phyloP scores from a whole-genome alignment of 2,888 invertebrate genomes.

The Agrochola macilenta region DNA sequence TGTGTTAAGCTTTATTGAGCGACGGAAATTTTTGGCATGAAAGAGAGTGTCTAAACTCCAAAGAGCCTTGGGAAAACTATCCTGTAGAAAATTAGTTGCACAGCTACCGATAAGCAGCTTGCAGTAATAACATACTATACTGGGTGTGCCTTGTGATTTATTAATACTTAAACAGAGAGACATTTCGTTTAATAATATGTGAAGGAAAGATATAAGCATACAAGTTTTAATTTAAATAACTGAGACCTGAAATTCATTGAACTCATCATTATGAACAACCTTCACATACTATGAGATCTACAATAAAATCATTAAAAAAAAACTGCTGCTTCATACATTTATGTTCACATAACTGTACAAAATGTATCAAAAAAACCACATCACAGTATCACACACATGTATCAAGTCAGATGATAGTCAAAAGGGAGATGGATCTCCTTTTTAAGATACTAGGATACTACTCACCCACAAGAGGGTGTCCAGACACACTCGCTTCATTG shows the following conservation, averaged over 20 bases:
- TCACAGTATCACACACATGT: neutral
- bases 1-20: neutral
- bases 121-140: neutral
- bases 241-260: no score
- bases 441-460: constrained; percentile 6
- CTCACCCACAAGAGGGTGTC: constrained; percentile 96
- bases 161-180: neutral
- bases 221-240: neutral
- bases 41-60: neutral
- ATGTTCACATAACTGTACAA: neutral
- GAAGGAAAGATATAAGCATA: neutral
- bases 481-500: constrained; percentile 98
- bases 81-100: neutral
- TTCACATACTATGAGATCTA: neutral
- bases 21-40: neutral
- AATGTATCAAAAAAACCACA: neutral
- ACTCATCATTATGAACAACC: neutral
- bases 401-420: neutral
- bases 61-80: neutral
- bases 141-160: neutral
- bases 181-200: neutral
- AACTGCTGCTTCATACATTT: neutral
- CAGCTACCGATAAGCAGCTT: neutral
- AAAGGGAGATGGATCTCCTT: neutral
- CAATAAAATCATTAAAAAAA: neutral